Conservation (phyloP, 2,888 invertebrate species). For the Amorpha juglandis region DNA sequence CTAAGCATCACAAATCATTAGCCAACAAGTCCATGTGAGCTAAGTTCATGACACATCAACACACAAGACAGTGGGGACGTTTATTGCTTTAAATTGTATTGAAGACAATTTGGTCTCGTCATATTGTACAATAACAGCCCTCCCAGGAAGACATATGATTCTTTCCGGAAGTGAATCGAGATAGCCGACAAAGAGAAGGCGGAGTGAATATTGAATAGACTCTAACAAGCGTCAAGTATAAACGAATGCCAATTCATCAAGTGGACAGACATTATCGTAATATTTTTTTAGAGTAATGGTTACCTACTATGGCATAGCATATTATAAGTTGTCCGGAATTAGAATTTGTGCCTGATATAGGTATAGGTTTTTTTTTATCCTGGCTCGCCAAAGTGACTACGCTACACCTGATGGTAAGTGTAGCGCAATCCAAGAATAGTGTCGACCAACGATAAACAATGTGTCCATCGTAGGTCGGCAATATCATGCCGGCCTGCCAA, state of each 20-base stretch:
- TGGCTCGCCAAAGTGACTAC: too few relatives aligned
- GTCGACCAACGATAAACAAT: too few relatives aligned
- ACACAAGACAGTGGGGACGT: conserved; percentile 16
- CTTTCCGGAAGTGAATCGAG: conserved; percentile 32
- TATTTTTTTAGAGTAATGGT: neutral
- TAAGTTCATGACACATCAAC: conserved; percentile 3
- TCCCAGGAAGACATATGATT: conserved; percentile 54
- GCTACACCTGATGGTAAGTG: too few relatives aligned
- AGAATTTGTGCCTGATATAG: too few relatives aligned
- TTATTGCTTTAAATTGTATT: conserved; percentile 41
- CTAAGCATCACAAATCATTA: neutral
- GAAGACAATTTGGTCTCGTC: conserved; percentile 66
- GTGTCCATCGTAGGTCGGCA: too few relatives aligned
- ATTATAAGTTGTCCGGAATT: too few relatives aligned
- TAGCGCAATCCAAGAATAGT: too few relatives aligned
- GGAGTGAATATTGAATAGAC: conserved; percentile 51
- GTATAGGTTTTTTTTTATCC: too few relatives aligned
- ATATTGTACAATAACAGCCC: conserved; percentile 63
- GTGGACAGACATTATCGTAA: conserved; percentile 20
- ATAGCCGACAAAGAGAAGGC: conserved; percentile 48
- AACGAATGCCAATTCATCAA: conserved; percentile 39
- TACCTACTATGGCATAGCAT: too few relatives aligned
- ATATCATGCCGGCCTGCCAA: too few relatives aligned
- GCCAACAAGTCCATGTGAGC: neutral
- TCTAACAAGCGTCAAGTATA: conserved; percentile 45